Base-by-base conservation (phyloP, 2,797 vertebrate species). In the Gallirallus australis region DNA sequence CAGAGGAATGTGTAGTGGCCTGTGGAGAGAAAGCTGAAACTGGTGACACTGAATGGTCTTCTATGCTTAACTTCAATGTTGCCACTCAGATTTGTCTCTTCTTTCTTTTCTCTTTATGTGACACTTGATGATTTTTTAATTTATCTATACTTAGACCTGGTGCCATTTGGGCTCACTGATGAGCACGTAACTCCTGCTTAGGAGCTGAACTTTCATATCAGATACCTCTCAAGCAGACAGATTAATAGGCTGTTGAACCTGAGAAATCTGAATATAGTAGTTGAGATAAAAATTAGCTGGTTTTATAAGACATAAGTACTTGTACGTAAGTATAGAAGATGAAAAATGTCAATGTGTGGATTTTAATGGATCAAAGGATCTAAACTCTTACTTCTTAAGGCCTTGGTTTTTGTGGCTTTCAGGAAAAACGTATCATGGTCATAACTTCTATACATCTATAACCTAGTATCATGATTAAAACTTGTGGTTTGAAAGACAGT, bases 291-390 rank as follows among this genome's bases (percentile, higher is more conserved):
- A 72, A 81, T 70, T 42, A 77, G 18, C 52, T 10, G 15, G 6
- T 88, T 97, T 96, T 53, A 63, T 79, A 39, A 91, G 24, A 73
- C 27, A 15, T 27, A 70, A 50, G 6, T 23, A n/a, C 37, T 87
- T 94, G 52, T 57, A 66, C n/a, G 35, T 59, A 95, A 50, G 53
- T 53, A 57, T 45, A 56, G 20, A 70, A 86, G 86, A 94, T 82
- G 90, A 86, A 28, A 86, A 81, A 89, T 72, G 31, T 48, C 64
- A 81, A 13, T 42, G 37, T 73, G 50, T 83, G 71, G 68, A 94
- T 90, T 91, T 94, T 90, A 90, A 69, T 75, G 76, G 59, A 93
- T 94, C 82, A 96, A 96, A 96, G 37, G 35, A 91, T 93, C 81
- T 33, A 47, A 20, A 21, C 8, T 86, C 56, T 83, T 93, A 65